Evolutionary conservation across 2,797 vertebrate species (phyloP), one percentile per base, ranked within the genome.

Genomic region (Hybognathus amarus): DNA sequence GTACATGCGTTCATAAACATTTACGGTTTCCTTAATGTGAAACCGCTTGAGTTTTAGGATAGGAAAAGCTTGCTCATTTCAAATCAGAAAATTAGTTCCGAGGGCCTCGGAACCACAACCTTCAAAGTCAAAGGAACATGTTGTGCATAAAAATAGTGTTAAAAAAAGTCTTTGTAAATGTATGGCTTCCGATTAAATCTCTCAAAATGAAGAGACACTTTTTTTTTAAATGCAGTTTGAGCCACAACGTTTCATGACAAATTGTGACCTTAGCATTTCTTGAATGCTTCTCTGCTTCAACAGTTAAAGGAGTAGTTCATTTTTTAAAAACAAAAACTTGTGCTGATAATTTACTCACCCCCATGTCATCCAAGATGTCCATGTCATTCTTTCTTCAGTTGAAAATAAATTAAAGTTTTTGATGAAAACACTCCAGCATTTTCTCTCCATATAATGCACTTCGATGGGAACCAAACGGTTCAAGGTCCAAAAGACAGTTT

Each of bases 31-130:
- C 80, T 82, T 73, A n/a, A 73, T 45, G 68, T 45, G 61, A 79
- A 79, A 67, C 77, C 77, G 15, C 77, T 67, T 15, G 64, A 30
- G 50, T 38, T 79, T 69, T 54, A 79, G 64, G 47, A 79, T 73
- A n/a, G 68, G 79, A 81, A 81, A 63, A 81, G 38, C 54, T 45
- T 59, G 67, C 68, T 47, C 67, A 45, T 59, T 80, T 80, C 17
- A 42, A 71, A 22, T 42, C 18, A 78, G 54, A 61, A 61, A 77
- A 76, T 76, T 61, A 76, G 54, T 61, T 75, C 11, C 36, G 52
- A 52, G 6, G 45, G 42, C 64, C 50, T 79, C n/a, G 4, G 24
- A 81, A 73, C 68, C 54, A 5, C 79, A 81, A 24, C 54, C 40
- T 73, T 64, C n/a, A 75, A 74, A 75, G 47, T 74, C 33, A 66